These are phyloP conservation scores for Nomada hirtipes DNA, from an alignment of 2,888 invertebrate species.

Conservation along the genomic window DNA sequence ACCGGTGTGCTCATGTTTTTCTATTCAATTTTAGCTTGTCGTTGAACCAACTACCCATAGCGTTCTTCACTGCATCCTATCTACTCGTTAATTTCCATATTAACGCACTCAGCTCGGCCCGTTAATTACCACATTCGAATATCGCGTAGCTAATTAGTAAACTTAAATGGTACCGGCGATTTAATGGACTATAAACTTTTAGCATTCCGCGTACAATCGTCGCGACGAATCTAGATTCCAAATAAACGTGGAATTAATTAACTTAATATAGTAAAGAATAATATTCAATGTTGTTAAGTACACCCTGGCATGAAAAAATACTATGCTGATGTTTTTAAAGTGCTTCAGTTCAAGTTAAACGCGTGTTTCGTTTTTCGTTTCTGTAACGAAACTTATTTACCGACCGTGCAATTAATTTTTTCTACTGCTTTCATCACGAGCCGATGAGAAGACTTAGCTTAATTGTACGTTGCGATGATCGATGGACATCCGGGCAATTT, in stretches of 20 bases:
- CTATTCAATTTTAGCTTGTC: constrained; percentile 22
- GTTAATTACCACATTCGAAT: constrained; percentile 39
- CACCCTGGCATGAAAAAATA: neutral
- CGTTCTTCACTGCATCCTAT: constrained; percentile 39
- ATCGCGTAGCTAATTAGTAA: constrained; percentile 50
- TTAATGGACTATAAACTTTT: constrained; percentile 52
- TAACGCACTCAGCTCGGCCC: constrained; percentile 21
- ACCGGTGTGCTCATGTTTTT: constrained; percentile 9
- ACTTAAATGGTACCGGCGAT: constrained; percentile 42
- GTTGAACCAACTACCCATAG: neutral
- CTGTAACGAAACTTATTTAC: neutral
- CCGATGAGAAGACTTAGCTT: constrained; percentile 15
- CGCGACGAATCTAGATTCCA: constrained; percentile 25
- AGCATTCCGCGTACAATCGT: constrained; percentile 2
- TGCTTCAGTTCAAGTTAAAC: constrained; percentile 13
- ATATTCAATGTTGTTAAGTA: neutral
- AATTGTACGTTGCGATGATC: constrained; percentile 44
- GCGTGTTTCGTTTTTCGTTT: constrained; percentile 1
- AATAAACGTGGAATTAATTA: constrained; percentile 21
- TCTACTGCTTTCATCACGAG: neutral
- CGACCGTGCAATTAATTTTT: constrained; percentile 16
- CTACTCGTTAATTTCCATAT: constrained; percentile 48
- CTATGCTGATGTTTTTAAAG: neutral
- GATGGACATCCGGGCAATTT: constrained; percentile 23
- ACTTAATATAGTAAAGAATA: neutral